Evolutionary conservation across 2,797 vertebrate genomes (phyloP).

Genomic region (Enteromius paludinosus): DNA sequence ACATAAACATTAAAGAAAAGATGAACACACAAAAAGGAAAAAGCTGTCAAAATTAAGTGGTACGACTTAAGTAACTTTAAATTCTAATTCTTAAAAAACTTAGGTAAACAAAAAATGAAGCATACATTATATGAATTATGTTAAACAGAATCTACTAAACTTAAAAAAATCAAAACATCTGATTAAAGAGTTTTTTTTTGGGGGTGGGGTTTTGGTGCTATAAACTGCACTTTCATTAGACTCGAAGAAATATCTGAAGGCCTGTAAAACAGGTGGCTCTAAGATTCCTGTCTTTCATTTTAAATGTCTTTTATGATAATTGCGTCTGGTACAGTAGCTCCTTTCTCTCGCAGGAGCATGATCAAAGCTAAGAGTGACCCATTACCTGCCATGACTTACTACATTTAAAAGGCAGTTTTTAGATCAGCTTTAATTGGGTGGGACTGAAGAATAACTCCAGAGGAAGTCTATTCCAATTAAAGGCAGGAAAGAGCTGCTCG

Average conservation of each 20-base stretch:
- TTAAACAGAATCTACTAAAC: background rate
- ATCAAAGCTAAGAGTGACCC: constrained; percentile 49
- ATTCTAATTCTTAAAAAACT: constrained; percentile 1
- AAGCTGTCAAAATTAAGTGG: background rate
- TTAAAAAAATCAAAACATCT: no score
- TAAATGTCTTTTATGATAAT: constrained; percentile 47
- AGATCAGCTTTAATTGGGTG: constrained; percentile 28
- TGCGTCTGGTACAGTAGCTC: constrained; percentile 38
- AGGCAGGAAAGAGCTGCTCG: background rate
- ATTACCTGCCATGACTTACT: constrained; percentile 43
- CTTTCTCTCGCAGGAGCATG: background rate
- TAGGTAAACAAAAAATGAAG: constrained; percentile 1
- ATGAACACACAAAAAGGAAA: background rate
- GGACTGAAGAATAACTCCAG: constrained; percentile 9
- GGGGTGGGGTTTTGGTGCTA: no score
- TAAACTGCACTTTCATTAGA: constrained; percentile 1
- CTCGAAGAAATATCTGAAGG: background rate
- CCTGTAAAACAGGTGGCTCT: background rate
- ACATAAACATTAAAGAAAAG: background rate
- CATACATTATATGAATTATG: background rate
- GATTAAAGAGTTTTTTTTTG: background rate
- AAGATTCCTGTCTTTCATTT: constrained; percentile 33
- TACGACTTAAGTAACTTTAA: background rate
- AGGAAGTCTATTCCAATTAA: constrained; percentile 42
- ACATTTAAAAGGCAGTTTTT: constrained; percentile 27